phyloP scores from a whole-genome alignment of 2,113 vertebrate genomes.

The Proterorhinus semilunaris region DNA sequence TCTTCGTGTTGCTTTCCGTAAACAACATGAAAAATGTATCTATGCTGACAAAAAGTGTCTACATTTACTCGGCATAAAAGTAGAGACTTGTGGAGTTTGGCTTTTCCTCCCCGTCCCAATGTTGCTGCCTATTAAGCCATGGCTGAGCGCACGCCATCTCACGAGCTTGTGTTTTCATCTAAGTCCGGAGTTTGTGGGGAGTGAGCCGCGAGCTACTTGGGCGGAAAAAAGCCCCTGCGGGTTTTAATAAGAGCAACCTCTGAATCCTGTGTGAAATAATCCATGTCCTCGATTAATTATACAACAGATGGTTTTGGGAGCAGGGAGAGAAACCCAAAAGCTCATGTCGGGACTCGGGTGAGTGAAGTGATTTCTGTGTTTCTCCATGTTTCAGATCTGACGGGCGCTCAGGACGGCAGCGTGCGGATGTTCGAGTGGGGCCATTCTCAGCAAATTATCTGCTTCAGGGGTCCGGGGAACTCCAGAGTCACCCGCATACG shows the following conservation, averaged over 20 bases:
- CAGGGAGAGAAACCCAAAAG: not conserved
- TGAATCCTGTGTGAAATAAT: constrained; percentile 20
- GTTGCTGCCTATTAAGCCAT: constrained; percentile 24
- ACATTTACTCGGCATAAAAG: too few species aligned
- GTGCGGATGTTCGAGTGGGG: constrained; percentile 99
- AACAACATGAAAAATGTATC: too few species aligned
- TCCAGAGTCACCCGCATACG: constrained; percentile 92
- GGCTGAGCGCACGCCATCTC: constrained; percentile 15
- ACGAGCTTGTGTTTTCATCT: constrained; percentile 15
- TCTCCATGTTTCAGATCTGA: constrained; percentile 81
- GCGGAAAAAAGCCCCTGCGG: constrained; percentile 15
- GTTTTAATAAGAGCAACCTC: not conserved
- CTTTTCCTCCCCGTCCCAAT: constrained; percentile 3
- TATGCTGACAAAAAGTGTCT: too few species aligned
- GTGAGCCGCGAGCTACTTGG: constrained; percentile 18
- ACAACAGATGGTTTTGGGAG: constrained; percentile 13
- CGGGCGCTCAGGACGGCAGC: constrained; percentile 95
- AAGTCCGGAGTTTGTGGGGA: constrained; percentile 15
- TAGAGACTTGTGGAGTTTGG: not conserved
- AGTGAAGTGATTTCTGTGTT: not conserved
- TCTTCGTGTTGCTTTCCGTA: not conserved
- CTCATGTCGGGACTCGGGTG: constrained; percentile 18
- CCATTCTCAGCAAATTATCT: constrained; percentile 95
- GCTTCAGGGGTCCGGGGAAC: constrained; percentile 94
- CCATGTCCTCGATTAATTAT: constrained; percentile 21